phyloP scores from a whole-genome alignment of 2,888 invertebrate genomes.

The Teinopalpus imperialis region DNA sequence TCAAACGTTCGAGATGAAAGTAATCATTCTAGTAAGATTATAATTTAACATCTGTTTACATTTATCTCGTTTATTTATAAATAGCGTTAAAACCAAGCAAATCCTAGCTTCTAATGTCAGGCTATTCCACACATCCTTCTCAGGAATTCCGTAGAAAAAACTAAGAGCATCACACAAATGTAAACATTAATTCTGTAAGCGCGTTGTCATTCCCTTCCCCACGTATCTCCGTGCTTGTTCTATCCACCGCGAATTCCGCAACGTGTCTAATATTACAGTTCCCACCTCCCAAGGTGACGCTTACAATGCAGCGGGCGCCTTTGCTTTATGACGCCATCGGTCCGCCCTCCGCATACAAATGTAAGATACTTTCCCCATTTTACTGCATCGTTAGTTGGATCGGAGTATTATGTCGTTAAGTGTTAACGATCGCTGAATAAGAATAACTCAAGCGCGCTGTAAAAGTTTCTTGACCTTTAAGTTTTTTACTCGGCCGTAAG shows the following conservation, averaged over 20 bases:
- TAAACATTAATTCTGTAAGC: constrained; percentile 13
- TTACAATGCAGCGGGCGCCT: constrained; percentile 63
- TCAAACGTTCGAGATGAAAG: no score
- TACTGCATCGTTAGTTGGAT: constrained; percentile 53
- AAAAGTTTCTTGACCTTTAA: constrained; percentile 22
- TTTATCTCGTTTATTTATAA: no score
- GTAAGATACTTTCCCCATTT: constrained; percentile 59
- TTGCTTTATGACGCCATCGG: constrained; percentile 54
- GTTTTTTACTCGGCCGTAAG: constrained; percentile 2
- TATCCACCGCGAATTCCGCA: constrained; percentile 31
- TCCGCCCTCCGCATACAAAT: constrained; percentile 64
- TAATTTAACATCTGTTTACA: no score
- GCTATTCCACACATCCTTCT: no score
- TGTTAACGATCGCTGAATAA: constrained; percentile 37
- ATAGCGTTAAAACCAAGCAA: no score
- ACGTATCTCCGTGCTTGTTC: constrained; percentile 8
- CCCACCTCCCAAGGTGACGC: constrained; percentile 40
- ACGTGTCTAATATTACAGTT: constrained; percentile 45
- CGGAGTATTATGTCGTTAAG: constrained; percentile 42
- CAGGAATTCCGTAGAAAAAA: neutral
- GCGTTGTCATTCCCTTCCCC: constrained; percentile 4
- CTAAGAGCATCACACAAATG: neutral
- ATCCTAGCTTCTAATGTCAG: no score
- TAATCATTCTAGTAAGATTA: no score
- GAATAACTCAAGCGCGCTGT: constrained; percentile 19